phyloP scores from a whole-genome alignment of 2,888 invertebrate species.

The Drosophila quinaria region DNA sequence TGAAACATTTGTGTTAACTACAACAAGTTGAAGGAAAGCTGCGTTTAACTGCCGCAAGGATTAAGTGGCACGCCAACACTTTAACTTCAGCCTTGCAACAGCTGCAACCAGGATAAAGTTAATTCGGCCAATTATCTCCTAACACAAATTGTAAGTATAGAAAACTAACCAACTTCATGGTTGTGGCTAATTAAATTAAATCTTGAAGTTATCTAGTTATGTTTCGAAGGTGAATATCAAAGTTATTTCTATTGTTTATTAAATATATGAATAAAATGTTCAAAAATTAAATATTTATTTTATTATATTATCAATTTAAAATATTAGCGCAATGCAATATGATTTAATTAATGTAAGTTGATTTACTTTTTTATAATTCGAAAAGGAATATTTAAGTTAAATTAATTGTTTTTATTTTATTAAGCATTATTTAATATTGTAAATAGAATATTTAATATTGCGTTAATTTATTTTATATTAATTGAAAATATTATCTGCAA shows the following conservation, averaged over 20 bases:
- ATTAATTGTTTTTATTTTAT: too few relatives aligned
- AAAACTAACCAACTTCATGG: too few relatives aligned
- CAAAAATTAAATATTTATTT: too few relatives aligned
- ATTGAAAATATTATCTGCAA: too few relatives aligned
- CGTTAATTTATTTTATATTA: too few relatives aligned
- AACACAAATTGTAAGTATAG: conserved; percentile 6
- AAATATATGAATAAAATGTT: background rate
- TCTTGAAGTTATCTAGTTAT: background rate
- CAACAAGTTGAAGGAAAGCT: conserved; percentile 27
- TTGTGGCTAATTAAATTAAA: background rate
- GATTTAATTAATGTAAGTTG: too few relatives aligned
- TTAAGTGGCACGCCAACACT: conserved; percentile 31
- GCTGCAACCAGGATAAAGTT: conserved; percentile 9
- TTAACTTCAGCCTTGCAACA: conserved; percentile 2
- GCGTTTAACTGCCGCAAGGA: conserved; percentile 35
- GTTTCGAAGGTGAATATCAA: background rate
- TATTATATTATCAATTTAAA: too few relatives aligned
- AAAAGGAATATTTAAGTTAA: too few relatives aligned
- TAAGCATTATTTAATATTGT: too few relatives aligned
- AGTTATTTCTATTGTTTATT: background rate
- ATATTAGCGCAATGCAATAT: too few relatives aligned
- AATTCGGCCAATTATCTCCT: conserved; percentile 2
- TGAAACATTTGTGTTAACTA: conserved; percentile 38
- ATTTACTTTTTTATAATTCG: too few relatives aligned
- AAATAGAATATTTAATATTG: too few relatives aligned